Percentiles rank a stretch among this genome's conserved stretches.
These are phyloP conservation scores for Resseliella maxima DNA, from an alignment of 2,888 invertebrate species.

Conservation along the genomic window DNA sequence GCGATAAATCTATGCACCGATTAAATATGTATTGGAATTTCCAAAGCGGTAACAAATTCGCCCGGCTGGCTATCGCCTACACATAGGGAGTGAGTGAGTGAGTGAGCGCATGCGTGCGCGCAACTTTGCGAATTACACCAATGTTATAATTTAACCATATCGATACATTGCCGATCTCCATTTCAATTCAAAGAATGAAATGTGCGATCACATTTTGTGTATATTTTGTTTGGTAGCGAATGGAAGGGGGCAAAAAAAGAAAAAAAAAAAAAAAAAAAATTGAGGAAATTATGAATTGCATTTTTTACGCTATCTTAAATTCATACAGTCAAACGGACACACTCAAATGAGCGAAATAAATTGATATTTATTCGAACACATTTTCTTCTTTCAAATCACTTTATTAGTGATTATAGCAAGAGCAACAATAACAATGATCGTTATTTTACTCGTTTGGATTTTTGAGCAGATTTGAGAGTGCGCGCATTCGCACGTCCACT, in stretches of 20 bases:
- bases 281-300: slow-evolving; percentile 22
- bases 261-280: background rate
- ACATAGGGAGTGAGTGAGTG: no score
- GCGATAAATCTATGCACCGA: slow-evolving; percentile 3
- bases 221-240: background rate
- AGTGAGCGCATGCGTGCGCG: background rate
- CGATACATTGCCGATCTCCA: no score
- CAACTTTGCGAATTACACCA: background rate
- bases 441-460: background rate
- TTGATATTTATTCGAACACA: slow-evolving; percentile 51
- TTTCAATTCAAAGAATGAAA: no score
- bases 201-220: background rate
- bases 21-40: slow-evolving; percentile 39
- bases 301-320: slow-evolving; percentile 43
- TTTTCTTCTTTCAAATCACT: slow-evolving; percentile 48
- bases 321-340: slow-evolving; percentile 3
- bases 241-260: background rate
- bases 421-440: no score
- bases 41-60: background rate
- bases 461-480: background rate
- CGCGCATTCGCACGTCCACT: background rate
- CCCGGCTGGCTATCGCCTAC: background rate
- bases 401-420: background rate
- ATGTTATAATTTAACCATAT: no score
- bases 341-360: slow-evolving; percentile 34